phyloP scores from a whole-genome alignment of 2,797 vertebrate genomes.

The Diceros bicornis region DNA sequence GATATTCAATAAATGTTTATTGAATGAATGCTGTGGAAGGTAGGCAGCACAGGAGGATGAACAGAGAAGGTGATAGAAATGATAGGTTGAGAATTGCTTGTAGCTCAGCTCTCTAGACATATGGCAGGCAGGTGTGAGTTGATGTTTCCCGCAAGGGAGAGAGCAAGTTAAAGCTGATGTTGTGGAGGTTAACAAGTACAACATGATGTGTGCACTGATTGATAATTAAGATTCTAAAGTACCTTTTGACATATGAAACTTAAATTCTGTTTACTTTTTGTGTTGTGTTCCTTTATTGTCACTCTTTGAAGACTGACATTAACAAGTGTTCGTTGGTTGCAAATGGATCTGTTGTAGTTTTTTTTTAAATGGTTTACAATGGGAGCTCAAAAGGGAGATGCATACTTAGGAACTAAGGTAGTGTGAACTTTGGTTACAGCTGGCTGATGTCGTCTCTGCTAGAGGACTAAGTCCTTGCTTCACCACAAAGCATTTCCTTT shows the following conservation, averaged over 20 bases:
- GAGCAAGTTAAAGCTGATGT: conserved; percentile 1
- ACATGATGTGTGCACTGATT: background rate
- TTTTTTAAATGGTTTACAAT: conserved; percentile 1
- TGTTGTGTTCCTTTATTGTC: conserved; percentile 28
- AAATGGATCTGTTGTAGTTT: conserved; percentile 30
- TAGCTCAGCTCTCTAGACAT: background rate
- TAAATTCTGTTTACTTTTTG: conserved; percentile 37
- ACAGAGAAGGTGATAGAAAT: background rate
- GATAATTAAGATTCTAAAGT: background rate
- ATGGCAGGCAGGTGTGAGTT: background rate
- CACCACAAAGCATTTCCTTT: conserved; percentile 43
- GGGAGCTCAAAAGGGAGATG: background rate
- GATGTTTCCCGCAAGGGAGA: background rate
- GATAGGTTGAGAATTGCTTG: conserved; percentile 38
- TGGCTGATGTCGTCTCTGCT: conserved; percentile 16
- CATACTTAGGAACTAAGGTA: background rate
- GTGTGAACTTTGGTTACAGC: conserved; percentile 44
- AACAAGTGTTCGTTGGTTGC: conserved; percentile 21
- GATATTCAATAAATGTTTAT: background rate
- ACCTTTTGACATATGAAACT: conserved; percentile 43
- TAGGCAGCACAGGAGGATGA: conserved; percentile 5
- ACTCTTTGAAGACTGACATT: conserved; percentile 19
- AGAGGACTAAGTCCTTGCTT: conserved; percentile 42
- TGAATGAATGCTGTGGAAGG: background rate
- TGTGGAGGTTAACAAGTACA: background rate